A percentile compares a stretch with the other conserved stretches of the same genome.
phyloP scores from a whole-genome alignment of 2,113 vertebrate genomes.

The Meriones unguiculatus region DNA sequence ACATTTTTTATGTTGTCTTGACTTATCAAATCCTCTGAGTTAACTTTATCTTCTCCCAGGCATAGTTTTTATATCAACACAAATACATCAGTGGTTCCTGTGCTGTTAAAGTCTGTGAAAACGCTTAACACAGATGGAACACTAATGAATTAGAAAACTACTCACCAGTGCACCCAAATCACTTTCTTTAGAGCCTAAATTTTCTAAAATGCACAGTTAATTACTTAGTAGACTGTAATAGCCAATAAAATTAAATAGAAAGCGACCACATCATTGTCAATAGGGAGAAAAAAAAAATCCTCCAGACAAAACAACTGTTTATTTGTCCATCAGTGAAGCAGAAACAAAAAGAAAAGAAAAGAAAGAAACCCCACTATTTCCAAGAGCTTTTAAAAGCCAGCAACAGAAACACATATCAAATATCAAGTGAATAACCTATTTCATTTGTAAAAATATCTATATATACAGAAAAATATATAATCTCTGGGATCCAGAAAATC shows the following conservation, averaged over 20 bases:
- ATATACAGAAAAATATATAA: slow-evolving; percentile 26
- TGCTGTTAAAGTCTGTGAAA: slow-evolving; percentile 62
- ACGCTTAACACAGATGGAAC: slow-evolving; percentile 64
- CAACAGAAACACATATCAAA: not conserved
- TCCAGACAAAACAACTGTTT: slow-evolving; percentile 63
- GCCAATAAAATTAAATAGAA: slow-evolving; percentile 73
- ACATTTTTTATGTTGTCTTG: not conserved
- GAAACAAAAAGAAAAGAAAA: not conserved
- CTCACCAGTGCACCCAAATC: slow-evolving; percentile 63
- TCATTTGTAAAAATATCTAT: not conserved
- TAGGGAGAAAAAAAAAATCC: slow-evolving; percentile 26
- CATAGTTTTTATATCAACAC: slow-evolving; percentile 51
- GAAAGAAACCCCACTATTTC: not conserved
- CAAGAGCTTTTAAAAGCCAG: not conserved
- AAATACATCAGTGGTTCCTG: slow-evolving; percentile 52
- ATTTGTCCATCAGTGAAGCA: not conserved
- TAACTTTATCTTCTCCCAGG: slow-evolving; percentile 53
- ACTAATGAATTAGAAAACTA: slow-evolving; percentile 71
- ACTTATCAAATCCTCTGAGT: slow-evolving; percentile 41
- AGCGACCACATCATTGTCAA: slow-evolving; percentile 58
- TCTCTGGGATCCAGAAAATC: not conserved
- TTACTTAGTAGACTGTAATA: slow-evolving; percentile 68
- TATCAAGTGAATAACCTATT: not conserved
- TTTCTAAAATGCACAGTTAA: slow-evolving; percentile 69
- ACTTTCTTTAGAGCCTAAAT: slow-evolving; percentile 64